These are phyloP conservation scores for Menidia menidia DNA, from an alignment of 2,797 vertebrate genomes.

Conservation along the genomic window DNA sequence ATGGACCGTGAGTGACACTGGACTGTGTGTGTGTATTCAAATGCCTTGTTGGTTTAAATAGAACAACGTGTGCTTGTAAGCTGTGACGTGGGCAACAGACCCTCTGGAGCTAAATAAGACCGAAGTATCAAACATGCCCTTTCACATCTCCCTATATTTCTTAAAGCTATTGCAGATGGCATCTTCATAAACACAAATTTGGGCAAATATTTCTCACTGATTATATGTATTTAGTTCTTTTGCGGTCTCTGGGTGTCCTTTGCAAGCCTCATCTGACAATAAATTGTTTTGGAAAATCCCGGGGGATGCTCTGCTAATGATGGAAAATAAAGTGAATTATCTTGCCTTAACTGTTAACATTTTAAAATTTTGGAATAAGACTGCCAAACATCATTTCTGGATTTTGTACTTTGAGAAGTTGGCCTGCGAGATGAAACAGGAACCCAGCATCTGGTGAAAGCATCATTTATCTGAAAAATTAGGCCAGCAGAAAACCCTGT, in stretches of 20 bases:
- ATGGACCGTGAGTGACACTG: conserved; percentile 70
- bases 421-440: conserved; percentile 53
- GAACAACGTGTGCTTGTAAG: conserved; percentile 79
- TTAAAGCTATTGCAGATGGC: conserved; percentile 47
- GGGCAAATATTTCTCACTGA: conserved; percentile 42
- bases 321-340: conserved; percentile 62
- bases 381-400: conserved; percentile 59
- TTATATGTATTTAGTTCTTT: conserved; percentile 46
- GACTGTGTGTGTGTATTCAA: conserved; percentile 75
- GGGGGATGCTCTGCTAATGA: conserved; percentile 50
- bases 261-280: conserved; percentile 39
- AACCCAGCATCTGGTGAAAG: conserved; percentile 59
- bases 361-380: conserved; percentile 53
- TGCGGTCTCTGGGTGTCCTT: conserved; percentile 63
- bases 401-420: conserved; percentile 49
- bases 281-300: conserved; percentile 61
- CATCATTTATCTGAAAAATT: conserved; percentile 51
- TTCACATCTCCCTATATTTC: conserved; percentile 53
- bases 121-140: conserved; percentile 69
- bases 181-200: conserved; percentile 50
- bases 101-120: conserved; percentile 60
- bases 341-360: conserved; percentile 55
- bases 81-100: conserved; percentile 73
- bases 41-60: conserved; percentile 77
- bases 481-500: conserved; percentile 49